A percentile compares a stretch with the other conserved stretches of the same genome.
Conservation (phyloP, 2,888 invertebrate genomes). For the Ectobius pallidus region DNA sequence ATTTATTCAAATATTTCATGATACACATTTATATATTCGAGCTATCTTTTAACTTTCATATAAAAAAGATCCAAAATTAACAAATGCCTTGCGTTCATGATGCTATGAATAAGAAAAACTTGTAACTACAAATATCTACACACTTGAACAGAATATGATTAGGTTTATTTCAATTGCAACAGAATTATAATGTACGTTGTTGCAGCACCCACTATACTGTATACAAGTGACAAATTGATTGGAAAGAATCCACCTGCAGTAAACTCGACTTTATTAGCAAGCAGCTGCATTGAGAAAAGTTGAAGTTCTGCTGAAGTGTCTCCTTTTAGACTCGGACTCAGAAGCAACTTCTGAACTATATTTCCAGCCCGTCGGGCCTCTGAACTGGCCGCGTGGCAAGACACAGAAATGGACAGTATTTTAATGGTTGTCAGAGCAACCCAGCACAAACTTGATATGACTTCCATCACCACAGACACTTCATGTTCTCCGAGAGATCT, state of each 20-base stretch:
- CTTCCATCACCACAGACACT: background rate
- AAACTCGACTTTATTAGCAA: background rate
- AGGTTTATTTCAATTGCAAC: background rate
- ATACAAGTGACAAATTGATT: slow-evolving; percentile 10
- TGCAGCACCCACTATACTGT: slow-evolving; percentile 2
- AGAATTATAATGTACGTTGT: slow-evolving; percentile 17
- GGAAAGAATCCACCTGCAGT: slow-evolving; percentile 17
- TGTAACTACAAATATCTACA: no score
- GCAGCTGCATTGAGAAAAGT: background rate
- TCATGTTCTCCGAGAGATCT: background rate
- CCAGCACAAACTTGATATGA: background rate
- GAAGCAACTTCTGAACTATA: background rate
- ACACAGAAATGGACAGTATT: background rate
- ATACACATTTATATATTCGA: no score
- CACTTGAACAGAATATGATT: no score
- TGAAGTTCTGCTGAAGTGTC: slow-evolving; percentile 2
- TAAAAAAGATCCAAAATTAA: no score
- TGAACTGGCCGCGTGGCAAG: background rate
- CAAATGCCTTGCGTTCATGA: no score
- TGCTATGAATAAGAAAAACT: no score
- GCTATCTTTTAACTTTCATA: no score
- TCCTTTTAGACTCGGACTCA: background rate
- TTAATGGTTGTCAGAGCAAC: background rate
- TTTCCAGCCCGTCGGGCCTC: background rate
- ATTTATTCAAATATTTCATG: no score